Base-by-base conservation (phyloP, 2,888 invertebrate species). In the Drosophila robusta region DNA sequence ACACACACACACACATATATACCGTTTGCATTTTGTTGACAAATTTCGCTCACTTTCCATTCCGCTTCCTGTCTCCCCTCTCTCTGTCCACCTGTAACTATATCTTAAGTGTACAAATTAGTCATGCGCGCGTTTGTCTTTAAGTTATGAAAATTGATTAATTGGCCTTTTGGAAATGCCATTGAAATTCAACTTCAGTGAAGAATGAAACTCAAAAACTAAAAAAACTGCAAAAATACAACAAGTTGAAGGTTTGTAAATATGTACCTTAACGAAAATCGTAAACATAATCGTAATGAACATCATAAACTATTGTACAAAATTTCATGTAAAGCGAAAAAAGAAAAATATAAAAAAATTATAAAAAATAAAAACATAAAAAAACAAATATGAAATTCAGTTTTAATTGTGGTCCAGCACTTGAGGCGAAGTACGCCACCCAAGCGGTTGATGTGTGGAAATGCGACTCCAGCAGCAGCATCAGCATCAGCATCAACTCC, bases 101-200 rank as follows among this genome's bases (percentile, higher is more conserved):
- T 47, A 63, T 73, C 80, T 74, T 83, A 90, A 79, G 90, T 90
- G 89, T 90, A 89, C 90, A 90, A 90, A 89, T 90, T 89, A 89
- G 89, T 89, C 90, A 89, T 89, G 80, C 74, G 83, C 74, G 83
- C 83, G 88, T 87, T 84, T 75, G 84, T 87, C 89, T 78, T 75
- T 85, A 89, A 83, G 85, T 87, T 80, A 81, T 80, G 36, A 66
- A 50, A 62, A 78, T 70, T 64, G 41, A 62, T 52, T 45, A 39
- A 57, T 75, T 66, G 75, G 75, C 61, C 56, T 12, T 57, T 77
- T 66, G 58, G 62, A 70, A 63, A 76, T 65, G 73, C 74, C 74
- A 77, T 78, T 78, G 75, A 69, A 74, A 76, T 62, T 70, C 76
- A 79, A 79, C 65, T 75, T 79, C 75, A 79, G 38, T 79, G 76